phyloP scores from a whole-genome alignment of 1,140 invertebrate species.

The Micrasema longulum region DNA sequence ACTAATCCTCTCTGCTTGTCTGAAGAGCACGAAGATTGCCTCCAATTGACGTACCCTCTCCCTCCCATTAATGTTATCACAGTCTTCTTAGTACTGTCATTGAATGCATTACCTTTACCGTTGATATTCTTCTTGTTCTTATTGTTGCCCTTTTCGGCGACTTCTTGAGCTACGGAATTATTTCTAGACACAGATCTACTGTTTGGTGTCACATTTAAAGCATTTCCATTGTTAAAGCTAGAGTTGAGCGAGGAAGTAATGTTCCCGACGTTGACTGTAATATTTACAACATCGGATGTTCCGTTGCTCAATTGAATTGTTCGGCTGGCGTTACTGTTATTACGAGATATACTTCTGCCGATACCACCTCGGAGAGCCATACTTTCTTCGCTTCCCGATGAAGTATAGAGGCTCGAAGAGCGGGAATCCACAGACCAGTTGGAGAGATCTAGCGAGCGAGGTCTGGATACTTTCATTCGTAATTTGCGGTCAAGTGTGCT shows the following conservation, averaged over 20 bases:
- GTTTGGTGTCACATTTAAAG: slow-evolving; percentile 55
- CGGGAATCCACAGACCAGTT: slow-evolving; percentile 90
- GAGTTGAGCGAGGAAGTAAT: slow-evolving; percentile 49
- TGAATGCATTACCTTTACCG: slow-evolving; percentile 55
- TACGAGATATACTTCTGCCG: slow-evolving; percentile 73
- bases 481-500: slow-evolving; percentile 83
- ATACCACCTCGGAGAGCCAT: slow-evolving; percentile 73
- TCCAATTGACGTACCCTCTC: slow-evolving; percentile 87
- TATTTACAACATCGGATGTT: slow-evolving; percentile 51
- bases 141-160: slow-evolving; percentile 43
- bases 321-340: slow-evolving; percentile 78
- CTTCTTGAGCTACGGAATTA: slow-evolving; percentile 57
- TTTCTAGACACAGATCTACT: slow-evolving; percentile 60
- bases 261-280: slow-evolving; percentile 51
- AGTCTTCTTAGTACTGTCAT: slow-evolving; percentile 72
- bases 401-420: slow-evolving; percentile 83
- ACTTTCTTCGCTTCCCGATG: slow-evolving; percentile 85
- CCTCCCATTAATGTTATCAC: slow-evolving; percentile 89
- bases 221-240: slow-evolving; percentile 51
- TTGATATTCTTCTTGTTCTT: slow-evolving; percentile 55
- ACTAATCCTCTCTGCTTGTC: slow-evolving; percentile 63
- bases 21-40: slow-evolving; percentile 74
- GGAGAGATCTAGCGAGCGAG: slow-evolving; percentile 84
- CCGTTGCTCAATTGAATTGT: slow-evolving; percentile 64
- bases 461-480: slow-evolving; percentile 83